Evolutionary conservation across 2,113 vertebrate genomes (phyloP).

Genomic region (Drymodes brunneopygia): DNA sequence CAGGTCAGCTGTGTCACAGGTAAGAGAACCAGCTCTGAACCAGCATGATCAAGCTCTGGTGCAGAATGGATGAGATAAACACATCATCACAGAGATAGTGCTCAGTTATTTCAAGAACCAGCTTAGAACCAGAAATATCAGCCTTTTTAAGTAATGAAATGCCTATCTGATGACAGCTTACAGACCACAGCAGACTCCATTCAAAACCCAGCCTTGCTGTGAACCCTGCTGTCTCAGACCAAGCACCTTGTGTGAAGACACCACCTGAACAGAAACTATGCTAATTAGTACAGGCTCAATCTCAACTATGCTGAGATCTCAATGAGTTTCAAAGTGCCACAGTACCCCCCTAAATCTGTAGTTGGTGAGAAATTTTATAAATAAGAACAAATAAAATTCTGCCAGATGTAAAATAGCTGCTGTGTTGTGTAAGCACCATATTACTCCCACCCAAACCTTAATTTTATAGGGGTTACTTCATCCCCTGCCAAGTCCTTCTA

Average conservation of each 20-base stretch:
- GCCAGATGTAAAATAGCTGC: not conserved
- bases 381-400: not conserved
- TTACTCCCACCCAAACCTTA: not conserved
- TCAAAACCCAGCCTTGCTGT: not conserved
- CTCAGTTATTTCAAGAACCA: not conserved
- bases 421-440: not conserved
- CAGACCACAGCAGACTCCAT: not conserved
- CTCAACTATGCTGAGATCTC: not conserved
- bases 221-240: not conserved
- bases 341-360: not conserved
- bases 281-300: not conserved
- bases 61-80: not conserved
- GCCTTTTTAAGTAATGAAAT: not conserved
- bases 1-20: not conserved
- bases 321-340: not conserved
- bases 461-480: not conserved
- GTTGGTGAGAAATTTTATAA: not conserved
- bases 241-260: not conserved
- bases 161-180: not conserved
- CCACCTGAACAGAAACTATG: not conserved
- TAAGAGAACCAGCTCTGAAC: not conserved
- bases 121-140: not conserved
- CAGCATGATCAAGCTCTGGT: not conserved
- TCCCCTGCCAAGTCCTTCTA: not conserved
- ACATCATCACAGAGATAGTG: not conserved